A percentile compares a stretch with the other conserved stretches of the same genome.
Evolutionary conservation across 2,888 invertebrate species (phyloP).

Genomic region (Nymphalis c-album): DNA sequence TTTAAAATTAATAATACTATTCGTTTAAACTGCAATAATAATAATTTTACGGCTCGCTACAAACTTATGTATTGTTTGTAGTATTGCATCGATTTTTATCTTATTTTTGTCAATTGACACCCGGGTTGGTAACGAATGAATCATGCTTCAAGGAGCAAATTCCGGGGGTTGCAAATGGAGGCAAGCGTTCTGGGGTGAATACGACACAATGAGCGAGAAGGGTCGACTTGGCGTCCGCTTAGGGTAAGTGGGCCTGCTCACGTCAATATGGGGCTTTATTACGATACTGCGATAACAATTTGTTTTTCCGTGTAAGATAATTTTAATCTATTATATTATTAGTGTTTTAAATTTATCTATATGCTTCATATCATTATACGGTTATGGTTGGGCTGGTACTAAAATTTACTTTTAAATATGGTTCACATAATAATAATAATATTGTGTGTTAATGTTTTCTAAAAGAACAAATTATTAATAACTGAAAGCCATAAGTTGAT

Average conservation of each 20-base stretch:
- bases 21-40: not conserved
- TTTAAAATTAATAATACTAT: not conserved
- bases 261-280: conserved; percentile 78
- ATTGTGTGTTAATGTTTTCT: too few species aligned
- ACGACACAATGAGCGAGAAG: conserved; percentile 77
- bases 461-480: too few species aligned
- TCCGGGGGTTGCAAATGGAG: conserved; percentile 79
- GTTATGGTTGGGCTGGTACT: not conserved
- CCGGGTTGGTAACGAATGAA: conserved; percentile 68
- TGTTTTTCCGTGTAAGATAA: conserved; percentile 56
- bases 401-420: too few species aligned
- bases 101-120: conserved; percentile 67
- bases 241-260: conserved; percentile 79
- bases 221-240: conserved; percentile 69
- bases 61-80: conserved; percentile 1
- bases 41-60: too few species aligned
- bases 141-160: conserved; percentile 79
- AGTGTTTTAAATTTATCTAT: not conserved
- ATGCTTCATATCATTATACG: not conserved
- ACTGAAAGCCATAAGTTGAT: too few species aligned
- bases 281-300: conserved; percentile 68
- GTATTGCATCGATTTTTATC: conserved; percentile 46
- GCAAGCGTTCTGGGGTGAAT: conserved; percentile 78
- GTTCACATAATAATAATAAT: too few species aligned
- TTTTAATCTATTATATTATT: conserved; percentile 15